phyloP scores from a whole-genome alignment of 1,140 invertebrate species.

The Cephus cinctus region DNA sequence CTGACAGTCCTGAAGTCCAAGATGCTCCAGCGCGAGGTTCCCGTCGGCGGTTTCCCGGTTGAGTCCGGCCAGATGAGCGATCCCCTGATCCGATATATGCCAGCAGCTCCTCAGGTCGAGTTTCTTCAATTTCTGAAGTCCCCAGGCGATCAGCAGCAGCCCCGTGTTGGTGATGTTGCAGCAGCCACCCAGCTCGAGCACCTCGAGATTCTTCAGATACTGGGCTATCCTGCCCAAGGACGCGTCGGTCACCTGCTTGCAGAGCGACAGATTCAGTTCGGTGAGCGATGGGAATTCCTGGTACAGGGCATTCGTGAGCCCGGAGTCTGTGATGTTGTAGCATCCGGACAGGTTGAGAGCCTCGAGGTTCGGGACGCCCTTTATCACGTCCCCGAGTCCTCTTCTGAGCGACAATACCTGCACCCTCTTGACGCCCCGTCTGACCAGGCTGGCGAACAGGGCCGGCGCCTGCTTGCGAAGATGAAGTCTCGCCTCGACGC shows the following conservation, averaged over 20 bases:
- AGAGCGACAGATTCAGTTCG: constrained; percentile 84
- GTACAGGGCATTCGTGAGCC: constrained; percentile 78
- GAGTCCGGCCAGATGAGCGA: constrained; percentile 80
- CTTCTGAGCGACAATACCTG: constrained; percentile 85
- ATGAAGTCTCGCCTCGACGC: constrained; percentile 88
- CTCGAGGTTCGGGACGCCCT: constrained; percentile 81
- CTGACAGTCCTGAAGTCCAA: constrained; percentile 93
- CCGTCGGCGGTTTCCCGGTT: constrained; percentile 66
- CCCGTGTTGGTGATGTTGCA: constrained; percentile 87
- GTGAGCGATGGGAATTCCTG: constrained; percentile 72
- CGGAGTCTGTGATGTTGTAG: constrained; percentile 83
- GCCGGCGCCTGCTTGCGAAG: constrained; percentile 78
- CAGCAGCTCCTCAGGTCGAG: constrained; percentile 90
- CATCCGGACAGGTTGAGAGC: constrained; percentile 89
- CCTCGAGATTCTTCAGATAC: constrained; percentile 83
- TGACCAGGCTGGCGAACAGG: constrained; percentile 81
- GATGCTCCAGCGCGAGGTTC: constrained; percentile 73
- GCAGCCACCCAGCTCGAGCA: constrained; percentile 87
- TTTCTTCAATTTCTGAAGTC: constrained; percentile 76
- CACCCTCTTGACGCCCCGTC: constrained; percentile 82
- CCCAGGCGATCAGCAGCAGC: constrained; percentile 81
- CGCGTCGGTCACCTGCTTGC: constrained; percentile 91
- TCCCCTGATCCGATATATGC: constrained; percentile 86
- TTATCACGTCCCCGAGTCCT: constrained; percentile 83
- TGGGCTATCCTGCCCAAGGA: constrained; percentile 81